A percentile compares a stretch with the other conserved stretches of the same genome.
Conservation (phyloP, 2,113 vertebrate species). For the Apus apus region DNA sequence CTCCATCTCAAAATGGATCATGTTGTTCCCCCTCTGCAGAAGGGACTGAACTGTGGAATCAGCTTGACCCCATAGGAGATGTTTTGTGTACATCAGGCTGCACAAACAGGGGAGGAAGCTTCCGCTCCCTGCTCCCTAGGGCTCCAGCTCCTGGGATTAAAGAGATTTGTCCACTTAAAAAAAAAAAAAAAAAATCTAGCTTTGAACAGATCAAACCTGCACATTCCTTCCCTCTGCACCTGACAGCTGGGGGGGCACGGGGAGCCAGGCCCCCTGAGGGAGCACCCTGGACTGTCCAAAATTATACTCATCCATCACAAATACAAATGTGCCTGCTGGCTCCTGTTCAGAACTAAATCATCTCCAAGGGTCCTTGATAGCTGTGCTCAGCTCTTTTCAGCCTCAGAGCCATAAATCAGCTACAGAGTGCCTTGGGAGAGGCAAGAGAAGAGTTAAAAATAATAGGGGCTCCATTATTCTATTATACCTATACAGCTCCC, state of each 20-base stretch:
- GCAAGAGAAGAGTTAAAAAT: conserved; percentile 49
- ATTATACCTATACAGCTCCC: not conserved
- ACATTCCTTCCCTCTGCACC: not conserved
- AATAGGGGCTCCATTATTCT: conserved; percentile 29
- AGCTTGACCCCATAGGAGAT: conserved; percentile 49
- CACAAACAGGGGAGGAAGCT: not conserved
- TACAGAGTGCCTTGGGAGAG: not conserved
- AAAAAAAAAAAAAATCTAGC: not conserved
- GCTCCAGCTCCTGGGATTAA: conserved; percentile 36
- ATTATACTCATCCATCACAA: not conserved
- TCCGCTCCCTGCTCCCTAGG: conserved; percentile 7
- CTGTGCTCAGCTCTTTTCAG: conserved; percentile 18
- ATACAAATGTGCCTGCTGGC: conserved; percentile 32
- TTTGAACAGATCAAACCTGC: not conserved
- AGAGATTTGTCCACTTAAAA: conserved; percentile 41
- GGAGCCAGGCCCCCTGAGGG: not conserved
- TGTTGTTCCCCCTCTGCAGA: not conserved
- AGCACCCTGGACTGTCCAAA: not conserved
- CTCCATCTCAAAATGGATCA: conserved; percentile 39
- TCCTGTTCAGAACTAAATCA: conserved; percentile 4
- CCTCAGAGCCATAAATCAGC: not conserved
- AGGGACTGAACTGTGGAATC: not conserved
- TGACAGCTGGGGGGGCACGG: not conserved
- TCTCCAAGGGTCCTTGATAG: not conserved
- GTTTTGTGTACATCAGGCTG: not conserved